Base-by-base conservation (phyloP, 2,113 vertebrate genomes). In the Taxidea taxus region DNA sequence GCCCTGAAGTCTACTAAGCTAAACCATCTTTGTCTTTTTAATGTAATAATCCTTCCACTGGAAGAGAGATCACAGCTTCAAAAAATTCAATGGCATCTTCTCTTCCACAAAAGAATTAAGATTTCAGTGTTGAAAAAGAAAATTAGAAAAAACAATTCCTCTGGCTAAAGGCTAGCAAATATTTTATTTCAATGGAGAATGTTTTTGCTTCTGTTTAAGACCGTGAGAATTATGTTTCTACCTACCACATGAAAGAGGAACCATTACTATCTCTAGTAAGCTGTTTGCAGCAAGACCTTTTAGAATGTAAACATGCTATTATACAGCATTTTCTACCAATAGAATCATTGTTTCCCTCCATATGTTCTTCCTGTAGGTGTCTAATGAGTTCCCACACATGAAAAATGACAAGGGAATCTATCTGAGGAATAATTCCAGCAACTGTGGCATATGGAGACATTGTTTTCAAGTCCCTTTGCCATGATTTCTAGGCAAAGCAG, bases 311-410 rank as follows among this genome's bases (percentile, higher is more conserved):
- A 98, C 97, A 98, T 58, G 94, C 94, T 96, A 89, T 96, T 96
- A 97, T 85, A 94, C 66, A 98, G 93, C 74, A 84, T 98, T 98
- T 98, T 97, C 98, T 87, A 89, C 82, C 89, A 97, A 84, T 54
- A 92, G 29, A 66, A 97, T 97, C 97, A 98, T 98, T 93, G 98
- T 97, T 97, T 64, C 49, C 87, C 96, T 98, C 98, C 98, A 98
- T 99, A 98, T 99, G 98, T 97, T 98, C 96, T 98, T 98, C 97
- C 98, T 98, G 97, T 98, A 98, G 98, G 98, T 98, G 98, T 98
- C 98, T 99, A 98, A 99, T 99, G 98, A 99, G 97, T 96, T 98
- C 94, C 93, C 98, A 94, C 96, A 68, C 96, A 97, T 97, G 98
- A 99, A 97, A 97, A 95, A 98, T 98, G 98, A 98, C 98, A 98